phyloP scores from a whole-genome alignment of 2,888 invertebrate genomes.

The Machimus rusticus region DNA sequence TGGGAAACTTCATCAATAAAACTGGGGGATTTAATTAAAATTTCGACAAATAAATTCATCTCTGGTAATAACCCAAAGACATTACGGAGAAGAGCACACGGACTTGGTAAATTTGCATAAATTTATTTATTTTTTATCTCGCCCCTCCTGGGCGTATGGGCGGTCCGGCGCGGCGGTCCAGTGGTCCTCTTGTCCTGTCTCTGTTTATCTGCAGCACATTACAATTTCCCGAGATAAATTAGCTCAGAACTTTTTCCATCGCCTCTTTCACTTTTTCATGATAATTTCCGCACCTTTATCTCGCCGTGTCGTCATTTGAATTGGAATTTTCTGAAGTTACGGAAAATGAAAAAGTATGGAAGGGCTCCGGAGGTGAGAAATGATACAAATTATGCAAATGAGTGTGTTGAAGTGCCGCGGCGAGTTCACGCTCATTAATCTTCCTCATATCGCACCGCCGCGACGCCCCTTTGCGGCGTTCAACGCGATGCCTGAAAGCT shows the following conservation, averaged over 20 bases:
- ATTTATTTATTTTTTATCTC: constrained; percentile 43
- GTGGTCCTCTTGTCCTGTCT: constrained; percentile 19
- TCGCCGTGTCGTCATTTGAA: constrained; percentile 38
- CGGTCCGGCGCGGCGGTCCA: background rate
- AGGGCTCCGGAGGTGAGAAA: constrained; percentile 44
- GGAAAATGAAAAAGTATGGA: constrained; percentile 30
- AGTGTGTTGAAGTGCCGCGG: constrained; percentile 46
- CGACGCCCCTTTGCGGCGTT: constrained; percentile 7
- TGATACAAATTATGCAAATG: constrained; percentile 49
- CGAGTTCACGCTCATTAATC: constrained; percentile 47
- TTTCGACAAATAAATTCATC: constrained; percentile 48
- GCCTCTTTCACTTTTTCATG: constrained; percentile 44
- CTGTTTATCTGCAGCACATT: constrained; percentile 47
- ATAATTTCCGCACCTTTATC: constrained; percentile 47
- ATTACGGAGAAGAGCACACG: constrained; percentile 34
- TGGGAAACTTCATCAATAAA: constrained; percentile 44
- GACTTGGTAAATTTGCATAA: constrained; percentile 45
- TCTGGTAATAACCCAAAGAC: constrained; percentile 41
- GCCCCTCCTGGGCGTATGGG: background rate
- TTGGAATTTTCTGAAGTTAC: constrained; percentile 37
- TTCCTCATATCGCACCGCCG: constrained; percentile 44
- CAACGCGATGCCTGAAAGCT: constrained; percentile 40
- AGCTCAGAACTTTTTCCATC: constrained; percentile 46
- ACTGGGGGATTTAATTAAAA: constrained; percentile 47
- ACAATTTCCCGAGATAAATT: constrained; percentile 48